Conservation (phyloP, 2,113 vertebrate genomes). For the Delphinapterus leucas region DNA sequence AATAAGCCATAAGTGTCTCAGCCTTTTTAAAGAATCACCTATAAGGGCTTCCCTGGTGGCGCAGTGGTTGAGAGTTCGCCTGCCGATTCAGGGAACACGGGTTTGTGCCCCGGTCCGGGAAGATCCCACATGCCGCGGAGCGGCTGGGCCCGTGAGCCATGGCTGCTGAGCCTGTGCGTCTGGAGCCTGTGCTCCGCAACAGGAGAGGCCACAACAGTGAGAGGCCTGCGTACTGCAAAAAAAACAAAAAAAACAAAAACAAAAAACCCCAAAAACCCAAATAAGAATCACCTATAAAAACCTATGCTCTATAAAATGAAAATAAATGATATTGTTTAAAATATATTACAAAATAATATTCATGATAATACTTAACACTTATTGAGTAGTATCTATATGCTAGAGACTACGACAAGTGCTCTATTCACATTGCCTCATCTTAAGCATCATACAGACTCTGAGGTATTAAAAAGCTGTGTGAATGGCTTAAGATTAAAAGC, state of each 20-base stretch:
- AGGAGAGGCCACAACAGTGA: too few relatives aligned
- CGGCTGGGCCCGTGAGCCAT: too few relatives aligned
- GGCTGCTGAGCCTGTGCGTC: too few relatives aligned
- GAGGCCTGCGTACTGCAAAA: too few relatives aligned
- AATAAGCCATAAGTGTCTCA: background rate
- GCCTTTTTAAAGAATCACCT: background rate
- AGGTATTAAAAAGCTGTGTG: background rate
- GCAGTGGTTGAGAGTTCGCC: too few relatives aligned
- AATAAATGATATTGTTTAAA: background rate
- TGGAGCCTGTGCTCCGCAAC: too few relatives aligned
- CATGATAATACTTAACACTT: background rate
- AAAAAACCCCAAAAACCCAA: too few relatives aligned
- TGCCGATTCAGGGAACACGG: too few relatives aligned
- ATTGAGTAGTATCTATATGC: background rate
- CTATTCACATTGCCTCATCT: background rate
- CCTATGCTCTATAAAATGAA: background rate
- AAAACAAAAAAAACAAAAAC: too few relatives aligned
- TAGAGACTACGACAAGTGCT: background rate
- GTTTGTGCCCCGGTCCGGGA: too few relatives aligned
- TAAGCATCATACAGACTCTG: background rate
- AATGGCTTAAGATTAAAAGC: background rate
- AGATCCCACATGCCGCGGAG: too few relatives aligned
- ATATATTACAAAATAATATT: background rate
- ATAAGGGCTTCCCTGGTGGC: background rate
- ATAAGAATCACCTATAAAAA: background rate